Evolutionary conservation across 1,140 invertebrate genomes (phyloP).

Genomic region (Drosophila pandora): DNA sequence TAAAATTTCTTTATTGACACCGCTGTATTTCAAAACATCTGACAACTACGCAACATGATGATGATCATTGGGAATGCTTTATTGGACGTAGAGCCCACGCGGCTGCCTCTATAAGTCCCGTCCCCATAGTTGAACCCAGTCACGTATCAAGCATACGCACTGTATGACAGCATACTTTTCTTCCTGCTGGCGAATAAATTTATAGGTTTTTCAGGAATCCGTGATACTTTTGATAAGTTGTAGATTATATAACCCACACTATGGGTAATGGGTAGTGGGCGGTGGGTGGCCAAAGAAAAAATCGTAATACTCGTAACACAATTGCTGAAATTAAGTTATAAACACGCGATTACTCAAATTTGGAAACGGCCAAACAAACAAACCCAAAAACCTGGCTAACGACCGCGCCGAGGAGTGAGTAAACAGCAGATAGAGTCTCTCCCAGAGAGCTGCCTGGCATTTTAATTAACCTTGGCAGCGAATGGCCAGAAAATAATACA

Average conservation of each 20-base stretch:
- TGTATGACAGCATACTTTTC: slow-evolving; percentile 64
- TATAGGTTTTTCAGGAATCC: slow-evolving; percentile 52
- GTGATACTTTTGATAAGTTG: slow-evolving; percentile 74
- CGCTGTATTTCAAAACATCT: slow-evolving; percentile 14
- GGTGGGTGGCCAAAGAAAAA: slow-evolving; percentile 55
- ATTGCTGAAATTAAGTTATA: slow-evolving; percentile 60
- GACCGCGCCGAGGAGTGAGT: slow-evolving; percentile 1
- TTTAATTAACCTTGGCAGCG: slow-evolving; percentile 82
- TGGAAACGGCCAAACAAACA: slow-evolving; percentile 14
- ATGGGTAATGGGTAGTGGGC: neutral
- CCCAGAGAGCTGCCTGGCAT: slow-evolving; percentile 66
- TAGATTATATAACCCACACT: slow-evolving; percentile 53
- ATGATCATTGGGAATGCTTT: slow-evolving; percentile 14
- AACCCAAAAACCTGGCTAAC: neutral
- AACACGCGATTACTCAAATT: slow-evolving; percentile 72
- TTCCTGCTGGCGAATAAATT: slow-evolving; percentile 50
- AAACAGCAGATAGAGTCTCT: slow-evolving; percentile 20
- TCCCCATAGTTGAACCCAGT: slow-evolving; percentile 43
- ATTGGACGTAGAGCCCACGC: slow-evolving; percentile 35
- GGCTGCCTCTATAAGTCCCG: slow-evolving; percentile 15
- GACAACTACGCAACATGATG: slow-evolving; percentile 16
- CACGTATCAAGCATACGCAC: slow-evolving; percentile 72
- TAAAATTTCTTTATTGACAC: slow-evolving; percentile 58
- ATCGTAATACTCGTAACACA: slow-evolving; percentile 52
- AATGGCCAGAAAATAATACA: slow-evolving; percentile 64